Evolutionary conservation across 2,888 invertebrate genomes (phyloP).

Genomic region (Ashinkailepas kermadecensis): DNA sequence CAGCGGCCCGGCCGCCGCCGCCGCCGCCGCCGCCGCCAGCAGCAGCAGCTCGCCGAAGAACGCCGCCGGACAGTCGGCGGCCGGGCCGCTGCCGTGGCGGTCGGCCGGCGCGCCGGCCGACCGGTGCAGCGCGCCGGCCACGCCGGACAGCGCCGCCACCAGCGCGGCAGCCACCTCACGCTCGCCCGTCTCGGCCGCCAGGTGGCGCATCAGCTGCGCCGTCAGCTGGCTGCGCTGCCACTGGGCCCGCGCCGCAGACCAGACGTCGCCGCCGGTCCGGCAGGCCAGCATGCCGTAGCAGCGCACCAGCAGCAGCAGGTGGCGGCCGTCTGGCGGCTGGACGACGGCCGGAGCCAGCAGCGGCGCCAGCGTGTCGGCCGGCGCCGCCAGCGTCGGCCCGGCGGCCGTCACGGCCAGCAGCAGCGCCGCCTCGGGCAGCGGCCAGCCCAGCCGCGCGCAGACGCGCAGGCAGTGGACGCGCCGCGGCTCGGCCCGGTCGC

Average conservation of each 20-base stretch:
- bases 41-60: slow-evolving; percentile 4
- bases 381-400: background rate
- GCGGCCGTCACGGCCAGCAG: background rate
- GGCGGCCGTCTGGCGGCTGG: background rate
- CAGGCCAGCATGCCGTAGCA: background rate
- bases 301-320: background rate
- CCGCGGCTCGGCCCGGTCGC: background rate
- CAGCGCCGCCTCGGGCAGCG: background rate
- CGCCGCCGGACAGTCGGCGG: background rate
- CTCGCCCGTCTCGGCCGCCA: background rate
- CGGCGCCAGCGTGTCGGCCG: slow-evolving; percentile 21
- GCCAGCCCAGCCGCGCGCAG: background rate
- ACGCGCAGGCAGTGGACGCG: background rate
- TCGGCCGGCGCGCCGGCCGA: too few species aligned
- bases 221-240: background rate
- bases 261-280: background rate
- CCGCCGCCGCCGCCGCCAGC: background rate
- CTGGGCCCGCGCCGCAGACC: background rate
- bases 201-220: background rate
- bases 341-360: background rate
- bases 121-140: background rate
- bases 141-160: background rate
- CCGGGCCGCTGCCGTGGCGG: background rate
- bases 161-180: background rate
- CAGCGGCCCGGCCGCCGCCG: background rate